phyloP scores from a whole-genome alignment of 2,888 invertebrate species.

The Escarpia spicata region DNA sequence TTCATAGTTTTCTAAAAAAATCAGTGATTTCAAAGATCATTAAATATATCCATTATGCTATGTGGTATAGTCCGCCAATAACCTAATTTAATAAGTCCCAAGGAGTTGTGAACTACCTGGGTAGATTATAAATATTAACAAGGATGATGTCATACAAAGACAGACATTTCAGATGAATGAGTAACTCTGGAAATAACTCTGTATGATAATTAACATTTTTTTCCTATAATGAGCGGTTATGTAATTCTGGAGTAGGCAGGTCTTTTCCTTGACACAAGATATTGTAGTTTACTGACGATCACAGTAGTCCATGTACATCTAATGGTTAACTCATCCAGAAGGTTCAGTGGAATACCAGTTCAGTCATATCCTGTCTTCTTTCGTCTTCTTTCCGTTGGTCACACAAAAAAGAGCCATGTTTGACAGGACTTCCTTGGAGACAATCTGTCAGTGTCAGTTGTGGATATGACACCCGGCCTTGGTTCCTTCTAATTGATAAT shows the following conservation, averaged over 20 bases:
- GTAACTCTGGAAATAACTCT: background rate
- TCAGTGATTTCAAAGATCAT: no score
- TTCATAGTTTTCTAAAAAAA: no score
- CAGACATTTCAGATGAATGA: background rate
- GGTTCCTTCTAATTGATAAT: background rate
- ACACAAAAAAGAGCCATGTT: background rate
- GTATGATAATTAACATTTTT: background rate
- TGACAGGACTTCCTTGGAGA: background rate
- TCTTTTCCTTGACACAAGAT: background rate
- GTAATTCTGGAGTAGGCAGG: background rate
- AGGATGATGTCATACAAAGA: background rate
- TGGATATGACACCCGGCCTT: background rate
- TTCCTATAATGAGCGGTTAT: background rate
- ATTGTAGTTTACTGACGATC: no score
- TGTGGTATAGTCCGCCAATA: no score
- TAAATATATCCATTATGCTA: no score
- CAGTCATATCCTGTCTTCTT: background rate
- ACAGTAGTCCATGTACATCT: no score
- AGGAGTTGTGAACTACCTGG: background rate
- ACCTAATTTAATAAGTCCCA: background rate
- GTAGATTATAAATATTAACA: background rate
- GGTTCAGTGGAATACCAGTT: background rate
- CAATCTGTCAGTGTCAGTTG: background rate
- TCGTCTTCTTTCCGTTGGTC: background rate
- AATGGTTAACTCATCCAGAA: background rate